Base-by-base conservation (phyloP, 2,888 invertebrate genomes). In the Chrysodeixis includens region DNA sequence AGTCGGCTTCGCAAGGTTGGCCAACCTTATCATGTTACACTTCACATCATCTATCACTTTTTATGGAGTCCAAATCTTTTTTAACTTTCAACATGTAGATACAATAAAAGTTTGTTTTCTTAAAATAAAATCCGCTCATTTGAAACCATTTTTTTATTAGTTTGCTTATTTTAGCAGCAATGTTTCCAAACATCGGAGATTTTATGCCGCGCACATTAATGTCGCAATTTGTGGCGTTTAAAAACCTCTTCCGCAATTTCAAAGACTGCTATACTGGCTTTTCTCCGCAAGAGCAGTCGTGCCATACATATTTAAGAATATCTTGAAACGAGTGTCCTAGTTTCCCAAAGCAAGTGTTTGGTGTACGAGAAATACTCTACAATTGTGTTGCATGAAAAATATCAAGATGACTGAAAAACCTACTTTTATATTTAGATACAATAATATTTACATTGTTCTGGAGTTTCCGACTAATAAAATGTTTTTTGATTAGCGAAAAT, bases 221-320 rank as follows among this genome's bases (percentile, higher is more conserved):
- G 51, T 49, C 52, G 64, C 56, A 57, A 70, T 74, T 59, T 54
- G 26, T 35, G 26, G 35, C 20, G 30, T 64, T 70, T 49, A 30
- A 65, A 57, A 59, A 75, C 61, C 44, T 62, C 61, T 59, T 65
- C 71, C 76, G 71, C 53, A 14, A 49, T 65, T 56, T 62, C 18
- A 62, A 59, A 70, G 52, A 56, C 52, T 32, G 35, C 60, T 14
- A 20, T 30, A 18, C 58, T 20, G 32, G 53, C 32, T 54, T 59
- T 56, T 64, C 30, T 59, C 52, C 44, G 65, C 56, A 58, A 72
- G 44, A 75, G 44, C 61, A 46, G 30, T 56, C 16, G 35, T 65
- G 35, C 57, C 22, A 22, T 53, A 53, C 54, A 63, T 57, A 57
- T 64, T 74, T 61, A 57, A 63, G 20, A 35, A n/a, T 58, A 62